A percentile compares a stretch with the other conserved stretches of the same genome.
phyloP scores from a whole-genome alignment of 2,797 vertebrate species.

The Bryconaethiops microstoma region DNA sequence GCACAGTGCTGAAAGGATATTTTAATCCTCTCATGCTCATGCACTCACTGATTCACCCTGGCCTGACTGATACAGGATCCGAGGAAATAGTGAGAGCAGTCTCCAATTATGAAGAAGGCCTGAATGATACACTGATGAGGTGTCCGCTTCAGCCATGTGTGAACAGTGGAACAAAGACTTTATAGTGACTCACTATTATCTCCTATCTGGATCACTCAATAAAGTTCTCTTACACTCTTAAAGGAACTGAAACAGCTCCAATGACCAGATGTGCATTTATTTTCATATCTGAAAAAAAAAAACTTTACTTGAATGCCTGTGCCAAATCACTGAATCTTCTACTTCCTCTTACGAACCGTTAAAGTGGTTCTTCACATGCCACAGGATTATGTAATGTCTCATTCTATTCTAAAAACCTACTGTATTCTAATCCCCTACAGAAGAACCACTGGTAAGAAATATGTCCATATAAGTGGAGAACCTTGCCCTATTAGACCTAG shows the following conservation, averaged over 20 bases:
- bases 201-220: not conserved
- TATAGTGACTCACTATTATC: not conserved
- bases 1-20: not conserved
- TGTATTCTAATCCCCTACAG: too few species aligned
- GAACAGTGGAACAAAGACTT: slow-evolving; percentile 1
- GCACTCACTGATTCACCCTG: not conserved
- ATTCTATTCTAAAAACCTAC: not conserved
- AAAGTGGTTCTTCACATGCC: not conserved
- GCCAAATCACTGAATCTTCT: not conserved
- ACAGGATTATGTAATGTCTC: not conserved
- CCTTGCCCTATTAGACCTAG: too few species aligned
- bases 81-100: not conserved
- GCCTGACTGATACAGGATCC: not conserved
- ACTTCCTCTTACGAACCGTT: not conserved
- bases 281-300: too few species aligned
- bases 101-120: not conserved
- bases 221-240: not conserved
- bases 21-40: not conserved
- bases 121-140: not conserved
- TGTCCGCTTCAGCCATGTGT: slow-evolving; percentile 15
- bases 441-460: too few species aligned
- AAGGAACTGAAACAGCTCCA: slow-evolving; percentile 5
- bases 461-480: too few species aligned
- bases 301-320: not conserved
- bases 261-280: not conserved